Conservation (phyloP, 1,140 invertebrate species). For the Papilio xuthus region DNA sequence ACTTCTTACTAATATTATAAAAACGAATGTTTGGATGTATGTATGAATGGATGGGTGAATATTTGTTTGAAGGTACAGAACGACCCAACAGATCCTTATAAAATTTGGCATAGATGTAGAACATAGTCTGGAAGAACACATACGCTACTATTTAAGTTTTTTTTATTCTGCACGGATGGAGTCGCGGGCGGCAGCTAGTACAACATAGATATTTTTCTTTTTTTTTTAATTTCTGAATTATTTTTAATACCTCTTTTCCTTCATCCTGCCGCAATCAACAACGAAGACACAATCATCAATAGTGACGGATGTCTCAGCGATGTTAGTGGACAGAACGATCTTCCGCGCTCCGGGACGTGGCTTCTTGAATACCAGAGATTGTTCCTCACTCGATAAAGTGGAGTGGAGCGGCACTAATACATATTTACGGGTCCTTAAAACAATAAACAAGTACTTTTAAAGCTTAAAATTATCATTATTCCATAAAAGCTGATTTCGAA, state of each 20-base stretch:
- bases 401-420: constrained; percentile 92
- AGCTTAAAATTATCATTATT: background rate
- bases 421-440: constrained; percentile 84
- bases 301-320: constrained; percentile 96
- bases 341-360: constrained; percentile 88
- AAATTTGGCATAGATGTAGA: too few species aligned
- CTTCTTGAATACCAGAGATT: constrained; percentile 86
- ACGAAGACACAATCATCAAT: constrained; percentile 97
- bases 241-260: constrained; percentile 87
- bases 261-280: constrained; percentile 94
- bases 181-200: too few species aligned
- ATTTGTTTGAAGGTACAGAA: too few species aligned
- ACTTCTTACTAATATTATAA: too few species aligned
- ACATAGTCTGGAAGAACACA: too few species aligned
- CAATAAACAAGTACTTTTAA: background rate
- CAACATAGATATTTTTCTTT: too few species aligned
- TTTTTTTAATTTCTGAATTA: too few species aligned
- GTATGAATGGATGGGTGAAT: too few species aligned
- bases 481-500: background rate
- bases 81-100: too few species aligned
- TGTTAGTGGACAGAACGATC: constrained; percentile 96
- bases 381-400: constrained; percentile 91
- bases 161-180: too few species aligned
- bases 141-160: too few species aligned
- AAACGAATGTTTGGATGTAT: too few species aligned